These are phyloP conservation scores for Cyprinodon brontotheroides DNA, from an alignment of 2,113 vertebrate species.

Conservation along the genomic window DNA sequence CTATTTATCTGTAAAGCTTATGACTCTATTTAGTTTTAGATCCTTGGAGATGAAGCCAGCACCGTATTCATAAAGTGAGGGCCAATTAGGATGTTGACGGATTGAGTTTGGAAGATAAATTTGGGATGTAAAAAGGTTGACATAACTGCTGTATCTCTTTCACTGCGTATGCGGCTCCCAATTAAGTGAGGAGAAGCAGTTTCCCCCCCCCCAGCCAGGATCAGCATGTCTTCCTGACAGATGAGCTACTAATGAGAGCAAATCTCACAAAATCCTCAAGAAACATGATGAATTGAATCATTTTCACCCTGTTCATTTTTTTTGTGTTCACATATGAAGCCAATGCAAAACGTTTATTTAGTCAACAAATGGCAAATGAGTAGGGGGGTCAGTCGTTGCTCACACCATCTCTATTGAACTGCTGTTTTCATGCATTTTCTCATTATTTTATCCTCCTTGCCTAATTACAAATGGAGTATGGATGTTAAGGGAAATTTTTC, in stretches of 20 bases:
- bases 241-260: constrained; percentile 77
- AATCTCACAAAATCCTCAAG: constrained; percentile 75
- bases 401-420: constrained; percentile 32
- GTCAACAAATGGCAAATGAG: constrained; percentile 72
- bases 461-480: constrained; percentile 34
- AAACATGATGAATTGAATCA: constrained; percentile 78
- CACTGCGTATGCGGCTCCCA: constrained; percentile 73
- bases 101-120: constrained; percentile 83
- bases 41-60: constrained; percentile 76
- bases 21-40: constrained; percentile 80
- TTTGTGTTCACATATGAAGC: constrained; percentile 65
- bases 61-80: constrained; percentile 75
- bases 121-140: constrained; percentile 81
- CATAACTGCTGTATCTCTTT: constrained; percentile 80
- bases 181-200: constrained; percentile 73
- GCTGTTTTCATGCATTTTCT: constrained; percentile 11
- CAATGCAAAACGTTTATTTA: constrained; percentile 68
- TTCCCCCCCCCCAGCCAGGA: constrained; percentile 61
- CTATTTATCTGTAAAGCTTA: constrained; percentile 76
- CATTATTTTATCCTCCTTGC: constrained; percentile 29
- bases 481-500: constrained; percentile 71
- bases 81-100: constrained; percentile 83
- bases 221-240: constrained; percentile 77
- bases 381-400: constrained; percentile 58
- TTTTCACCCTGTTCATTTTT: constrained; percentile 73